phyloP scores from a whole-genome alignment of 2,113 vertebrate genomes.

The Sebastes schlegelii region DNA sequence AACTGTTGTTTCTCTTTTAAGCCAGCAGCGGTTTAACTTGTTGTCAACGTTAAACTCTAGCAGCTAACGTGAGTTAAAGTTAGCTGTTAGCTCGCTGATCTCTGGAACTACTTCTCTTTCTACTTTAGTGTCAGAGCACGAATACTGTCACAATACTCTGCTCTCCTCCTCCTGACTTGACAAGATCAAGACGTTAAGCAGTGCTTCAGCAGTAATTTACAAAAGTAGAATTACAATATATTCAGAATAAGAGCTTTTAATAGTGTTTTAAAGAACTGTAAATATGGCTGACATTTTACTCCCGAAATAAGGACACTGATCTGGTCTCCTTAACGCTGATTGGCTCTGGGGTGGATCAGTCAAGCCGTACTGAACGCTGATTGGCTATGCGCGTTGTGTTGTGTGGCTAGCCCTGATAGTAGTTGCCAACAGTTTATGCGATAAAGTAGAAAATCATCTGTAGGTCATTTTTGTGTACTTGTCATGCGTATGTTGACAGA shows the following conservation, averaged over 20 bases:
- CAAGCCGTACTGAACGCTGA: conserved; percentile 47
- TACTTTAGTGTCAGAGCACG: conserved; percentile 6
- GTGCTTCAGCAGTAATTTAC: not conserved
- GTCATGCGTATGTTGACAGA: not conserved
- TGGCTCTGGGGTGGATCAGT: conserved; percentile 63
- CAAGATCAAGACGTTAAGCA: not conserved
- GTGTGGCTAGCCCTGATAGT: conserved; percentile 19
- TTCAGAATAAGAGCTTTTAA: conserved; percentile 40
- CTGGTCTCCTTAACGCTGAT: conserved; percentile 56
- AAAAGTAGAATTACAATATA: not conserved
- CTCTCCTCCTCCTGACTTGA: not conserved
- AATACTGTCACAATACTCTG: not conserved
- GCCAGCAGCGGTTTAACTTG: not conserved
- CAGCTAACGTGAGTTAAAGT: conserved; percentile 52
- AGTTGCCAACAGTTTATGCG: conserved; percentile 54
- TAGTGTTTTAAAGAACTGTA: conserved; percentile 74
- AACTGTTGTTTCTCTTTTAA: not conserved
- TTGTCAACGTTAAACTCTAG: conserved; percentile 46
- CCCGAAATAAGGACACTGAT: conserved; percentile 74
- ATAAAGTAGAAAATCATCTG: conserved; percentile 61
- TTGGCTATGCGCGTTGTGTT: conserved; percentile 69
- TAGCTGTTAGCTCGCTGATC: conserved; percentile 62
- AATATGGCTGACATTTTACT: conserved; percentile 88
- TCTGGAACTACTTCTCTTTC: conserved; percentile 13
- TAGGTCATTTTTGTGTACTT: not conserved